Conservation (phyloP, 2,113 vertebrate genomes). For the Oncorhynchus nerka region DNA sequence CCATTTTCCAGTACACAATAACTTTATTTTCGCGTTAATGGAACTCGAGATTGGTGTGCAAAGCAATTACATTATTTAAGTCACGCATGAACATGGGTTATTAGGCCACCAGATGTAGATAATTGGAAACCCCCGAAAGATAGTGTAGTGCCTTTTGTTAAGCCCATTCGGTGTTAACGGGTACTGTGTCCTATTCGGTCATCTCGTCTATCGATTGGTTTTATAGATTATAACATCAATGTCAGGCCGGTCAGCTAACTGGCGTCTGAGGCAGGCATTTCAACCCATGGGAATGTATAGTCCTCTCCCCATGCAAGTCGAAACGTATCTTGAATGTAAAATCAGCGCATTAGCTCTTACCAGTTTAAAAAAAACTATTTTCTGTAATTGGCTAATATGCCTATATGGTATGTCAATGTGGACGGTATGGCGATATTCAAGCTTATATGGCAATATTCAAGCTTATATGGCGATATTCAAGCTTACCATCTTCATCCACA, state of each 20-base stretch:
- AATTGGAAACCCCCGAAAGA: conserved; percentile 60
- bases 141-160: conserved; percentile 53
- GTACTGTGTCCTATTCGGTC: conserved; percentile 53
- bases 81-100: conserved; percentile 38
- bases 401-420: too few relatives aligned
- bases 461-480: too few relatives aligned
- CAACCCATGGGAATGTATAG: background rate
- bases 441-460: too few relatives aligned
- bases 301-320: background rate
- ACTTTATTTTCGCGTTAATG: background rate
- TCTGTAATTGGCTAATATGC: background rate
- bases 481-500: background rate
- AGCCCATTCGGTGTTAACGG: background rate
- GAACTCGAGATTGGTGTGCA: conserved; percentile 1
- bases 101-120: conserved; percentile 44
- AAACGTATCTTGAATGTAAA: background rate
- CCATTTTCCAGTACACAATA: too few relatives aligned
- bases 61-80: conserved; percentile 39
- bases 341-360: background rate
- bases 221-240: conserved; percentile 70
- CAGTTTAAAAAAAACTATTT: background rate
- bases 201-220: conserved; percentile 62
- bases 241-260: conserved; percentile 46
- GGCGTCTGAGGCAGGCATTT: conserved; percentile 27
- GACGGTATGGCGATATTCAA: too few relatives aligned